Percentiles rank a stretch among this genome's conserved stretches.
Conservation (phyloP, 1,140 invertebrate genomes). For the Drosophila sturtevanti region DNA sequence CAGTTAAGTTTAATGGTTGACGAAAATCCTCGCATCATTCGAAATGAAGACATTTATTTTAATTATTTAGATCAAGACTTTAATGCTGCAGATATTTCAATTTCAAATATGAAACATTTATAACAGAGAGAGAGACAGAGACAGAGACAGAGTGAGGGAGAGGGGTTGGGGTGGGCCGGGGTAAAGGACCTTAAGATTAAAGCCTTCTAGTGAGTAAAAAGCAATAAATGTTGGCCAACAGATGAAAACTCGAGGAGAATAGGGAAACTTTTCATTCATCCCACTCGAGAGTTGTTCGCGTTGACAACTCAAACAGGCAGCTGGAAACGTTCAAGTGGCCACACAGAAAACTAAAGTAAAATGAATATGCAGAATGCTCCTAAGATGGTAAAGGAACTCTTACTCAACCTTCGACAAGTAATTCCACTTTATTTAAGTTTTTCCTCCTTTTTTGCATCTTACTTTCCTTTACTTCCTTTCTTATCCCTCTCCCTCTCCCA, state of each 20-base stretch:
- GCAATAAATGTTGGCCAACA: conserved; percentile 45
- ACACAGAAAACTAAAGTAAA: conserved; percentile 61
- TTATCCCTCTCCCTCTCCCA: neutral
- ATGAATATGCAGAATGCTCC: conserved; percentile 73
- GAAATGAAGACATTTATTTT: conserved; percentile 69
- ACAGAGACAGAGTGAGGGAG: neutral
- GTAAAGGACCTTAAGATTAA: conserved; percentile 12
- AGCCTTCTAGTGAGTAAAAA: conserved; percentile 21
- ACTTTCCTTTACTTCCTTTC: conserved; percentile 21
- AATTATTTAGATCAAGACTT: conserved; percentile 69
- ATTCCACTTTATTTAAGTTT: conserved; percentile 74
- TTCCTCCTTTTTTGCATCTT: conserved; percentile 11
- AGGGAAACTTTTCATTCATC: conserved; percentile 51
- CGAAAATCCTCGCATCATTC: conserved; percentile 39
- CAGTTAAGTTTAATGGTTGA: conserved; percentile 37
- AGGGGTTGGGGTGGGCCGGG: conserved; percentile 33
- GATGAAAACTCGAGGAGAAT: neutral
- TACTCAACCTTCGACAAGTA: conserved; percentile 53
- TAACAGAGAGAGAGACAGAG: neutral
- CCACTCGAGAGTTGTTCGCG: conserved; percentile 42
- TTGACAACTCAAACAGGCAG: conserved; percentile 29
- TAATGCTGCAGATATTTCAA: conserved; percentile 43
- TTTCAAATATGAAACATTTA: conserved; percentile 19
- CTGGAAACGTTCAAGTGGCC: conserved; percentile 48
- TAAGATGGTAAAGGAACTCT: conserved; percentile 17